phyloP scores from a whole-genome alignment of 2,888 invertebrate genomes.

The Sinodicranocentrus sp. region DNA sequence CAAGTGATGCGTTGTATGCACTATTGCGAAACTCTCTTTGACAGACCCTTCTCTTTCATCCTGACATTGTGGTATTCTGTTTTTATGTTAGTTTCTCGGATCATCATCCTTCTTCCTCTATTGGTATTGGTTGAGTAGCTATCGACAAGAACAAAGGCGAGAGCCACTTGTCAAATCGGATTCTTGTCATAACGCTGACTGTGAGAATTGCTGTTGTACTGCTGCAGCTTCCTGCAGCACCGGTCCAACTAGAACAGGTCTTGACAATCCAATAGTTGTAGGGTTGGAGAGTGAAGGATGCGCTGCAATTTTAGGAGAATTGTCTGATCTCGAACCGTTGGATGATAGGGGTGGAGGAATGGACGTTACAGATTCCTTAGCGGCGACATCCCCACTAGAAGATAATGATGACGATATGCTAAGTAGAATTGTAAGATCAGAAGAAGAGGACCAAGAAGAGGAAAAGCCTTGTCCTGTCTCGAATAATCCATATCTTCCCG shows the following conservation, averaged over 20 bases:
- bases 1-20: background rate
- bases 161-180: conserved; percentile 62
- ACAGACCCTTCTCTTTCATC: background rate
- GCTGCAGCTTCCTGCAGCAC: conserved; percentile 39
- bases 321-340: conserved; percentile 62
- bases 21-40: background rate
- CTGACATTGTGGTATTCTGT: background rate
- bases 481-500: conserved; percentile 71
- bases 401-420: conserved; percentile 65
- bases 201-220: conserved; percentile 59
- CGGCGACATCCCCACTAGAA: conserved; percentile 54
- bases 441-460: conserved; percentile 66
- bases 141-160: conserved; percentile 59
- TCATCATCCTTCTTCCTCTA: conserved; percentile 70
- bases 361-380: conserved; percentile 51
- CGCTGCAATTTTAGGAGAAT: conserved; percentile 57
- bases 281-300: conserved; percentile 56
- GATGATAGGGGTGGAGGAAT: conserved; percentile 56
- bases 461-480: conserved; percentile 65
- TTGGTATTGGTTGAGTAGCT: conserved; percentile 71
- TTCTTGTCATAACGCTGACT: conserved; percentile 60
- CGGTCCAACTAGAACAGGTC: conserved; percentile 24
- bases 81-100: conserved; percentile 62
- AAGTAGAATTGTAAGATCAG: conserved; percentile 65
- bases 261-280: conserved; percentile 61